A percentile compares a stretch with the other conserved stretches of the same genome.
These are phyloP conservation scores for Australoheros facetus DNA, from an alignment of 2,797 vertebrate species.

Conservation along the genomic window DNA sequence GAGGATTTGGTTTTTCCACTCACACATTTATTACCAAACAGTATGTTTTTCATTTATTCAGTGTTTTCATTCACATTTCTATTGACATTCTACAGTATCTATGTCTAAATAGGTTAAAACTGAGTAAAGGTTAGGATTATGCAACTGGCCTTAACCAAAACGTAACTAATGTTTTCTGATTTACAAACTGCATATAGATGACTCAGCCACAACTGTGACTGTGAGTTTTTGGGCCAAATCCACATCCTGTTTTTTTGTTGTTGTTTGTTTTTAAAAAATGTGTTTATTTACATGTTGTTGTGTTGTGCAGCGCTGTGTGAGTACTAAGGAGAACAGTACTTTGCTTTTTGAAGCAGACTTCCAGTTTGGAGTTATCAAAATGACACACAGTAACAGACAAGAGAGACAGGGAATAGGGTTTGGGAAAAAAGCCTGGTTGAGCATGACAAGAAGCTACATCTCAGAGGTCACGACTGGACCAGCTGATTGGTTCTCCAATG, in stretches of 20 bases:
- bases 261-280: no score
- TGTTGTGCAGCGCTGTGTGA: no score
- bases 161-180: neutral
- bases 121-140: neutral
- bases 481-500: slow-evolving; percentile 56
- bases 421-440: slow-evolving; percentile 38
- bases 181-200: neutral
- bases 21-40: neutral
- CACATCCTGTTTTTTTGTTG: no score
- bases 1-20: no score
- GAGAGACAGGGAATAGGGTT: neutral
- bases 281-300: no score
- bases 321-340: no score
- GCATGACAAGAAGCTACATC: slow-evolving; percentile 40
- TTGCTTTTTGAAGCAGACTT: neutral
- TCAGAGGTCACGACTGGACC: slow-evolving; percentile 54
- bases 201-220: neutral
- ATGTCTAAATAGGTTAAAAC: neutral
- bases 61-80: neutral
- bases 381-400: neutral
- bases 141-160: neutral
- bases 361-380: neutral
- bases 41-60: no score
- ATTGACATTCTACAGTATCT: neutral
- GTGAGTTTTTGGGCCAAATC: no score